A percentile compares a stretch with the other conserved stretches of the same genome.
Conservation (phyloP, 2,888 invertebrate species). For the Conistra vaccinii region DNA sequence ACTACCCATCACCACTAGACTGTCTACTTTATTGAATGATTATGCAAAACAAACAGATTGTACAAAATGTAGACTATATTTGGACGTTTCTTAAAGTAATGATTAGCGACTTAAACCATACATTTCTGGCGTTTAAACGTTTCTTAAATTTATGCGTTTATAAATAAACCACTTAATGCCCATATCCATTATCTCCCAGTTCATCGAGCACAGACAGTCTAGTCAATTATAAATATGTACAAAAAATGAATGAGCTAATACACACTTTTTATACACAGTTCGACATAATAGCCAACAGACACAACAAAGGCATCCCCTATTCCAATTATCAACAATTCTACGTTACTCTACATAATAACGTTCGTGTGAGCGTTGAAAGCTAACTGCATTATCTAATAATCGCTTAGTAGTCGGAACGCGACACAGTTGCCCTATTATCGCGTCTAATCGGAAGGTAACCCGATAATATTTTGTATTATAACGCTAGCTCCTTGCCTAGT, state of each 20-base stretch:
- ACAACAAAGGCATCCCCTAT: background rate
- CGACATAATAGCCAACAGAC: background rate
- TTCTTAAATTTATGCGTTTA: background rate
- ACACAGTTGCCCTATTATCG: slow-evolving; percentile 47
- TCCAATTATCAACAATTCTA: slow-evolving; percentile 13
- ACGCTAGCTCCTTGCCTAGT: slow-evolving; percentile 39
- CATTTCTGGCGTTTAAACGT: no score
- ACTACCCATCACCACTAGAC: background rate
- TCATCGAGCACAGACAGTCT: no score
- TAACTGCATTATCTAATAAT: slow-evolving; percentile 58
- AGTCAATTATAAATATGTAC: background rate
- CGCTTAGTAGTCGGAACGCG: slow-evolving; percentile 37
- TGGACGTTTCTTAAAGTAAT: no score
- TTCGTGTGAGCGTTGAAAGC: slow-evolving; percentile 19
- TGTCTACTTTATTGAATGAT: slow-evolving; percentile 13
- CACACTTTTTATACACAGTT: background rate
- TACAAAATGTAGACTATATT: background rate
- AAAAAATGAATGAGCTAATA: background rate
- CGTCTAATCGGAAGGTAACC: slow-evolving; percentile 54
- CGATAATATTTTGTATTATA: slow-evolving; percentile 59
- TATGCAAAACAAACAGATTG: background rate
- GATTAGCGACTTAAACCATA: no score
- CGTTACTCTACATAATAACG: slow-evolving; percentile 5
- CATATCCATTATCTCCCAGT: background rate
- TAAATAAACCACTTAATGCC: background rate